Evolutionary conservation across 2,888 invertebrate genomes (phyloP).

Genomic region (Phortica okadai): DNA sequence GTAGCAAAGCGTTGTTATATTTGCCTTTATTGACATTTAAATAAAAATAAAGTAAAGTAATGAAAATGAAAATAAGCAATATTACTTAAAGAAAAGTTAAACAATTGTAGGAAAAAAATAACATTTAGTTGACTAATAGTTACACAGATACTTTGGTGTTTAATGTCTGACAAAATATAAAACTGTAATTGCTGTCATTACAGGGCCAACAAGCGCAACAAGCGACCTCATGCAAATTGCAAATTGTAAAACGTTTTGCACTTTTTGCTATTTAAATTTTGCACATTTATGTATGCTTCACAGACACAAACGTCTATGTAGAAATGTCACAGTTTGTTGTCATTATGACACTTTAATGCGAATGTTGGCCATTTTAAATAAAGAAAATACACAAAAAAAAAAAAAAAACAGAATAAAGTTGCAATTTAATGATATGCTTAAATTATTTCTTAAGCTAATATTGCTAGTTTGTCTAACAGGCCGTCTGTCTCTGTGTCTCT

Average conservation of each 20-base stretch:
- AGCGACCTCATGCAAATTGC: slow-evolving; percentile 11
- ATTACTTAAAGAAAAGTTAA: neutral
- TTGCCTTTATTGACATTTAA: neutral
- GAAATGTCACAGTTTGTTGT: slow-evolving; percentile 6
- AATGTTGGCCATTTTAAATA: slow-evolving; percentile 13
- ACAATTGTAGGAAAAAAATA: neutral
- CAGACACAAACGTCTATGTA: neutral
- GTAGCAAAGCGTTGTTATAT: neutral
- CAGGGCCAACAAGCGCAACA: slow-evolving; percentile 1
- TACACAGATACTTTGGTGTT: neutral
- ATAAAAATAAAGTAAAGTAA: neutral
- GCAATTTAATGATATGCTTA: slow-evolving; percentile 32
- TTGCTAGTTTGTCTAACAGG: neutral
- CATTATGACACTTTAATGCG: slow-evolving; percentile 31
- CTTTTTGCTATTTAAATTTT: neutral
- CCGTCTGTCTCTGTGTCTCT: neutral
- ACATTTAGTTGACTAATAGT: neutral
- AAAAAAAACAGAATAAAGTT: neutral
- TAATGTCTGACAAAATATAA: neutral
- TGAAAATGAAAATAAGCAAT: neutral
- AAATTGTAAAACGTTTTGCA: slow-evolving; percentile 25
- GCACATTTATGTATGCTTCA: neutral
- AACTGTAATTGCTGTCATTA: slow-evolving; percentile 10
- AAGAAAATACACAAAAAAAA: slow-evolving; percentile 3
- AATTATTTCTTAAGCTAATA: slow-evolving; percentile 1